Conservation (phyloP, 2,888 invertebrate species). For the Bombyx huttoni region DNA sequence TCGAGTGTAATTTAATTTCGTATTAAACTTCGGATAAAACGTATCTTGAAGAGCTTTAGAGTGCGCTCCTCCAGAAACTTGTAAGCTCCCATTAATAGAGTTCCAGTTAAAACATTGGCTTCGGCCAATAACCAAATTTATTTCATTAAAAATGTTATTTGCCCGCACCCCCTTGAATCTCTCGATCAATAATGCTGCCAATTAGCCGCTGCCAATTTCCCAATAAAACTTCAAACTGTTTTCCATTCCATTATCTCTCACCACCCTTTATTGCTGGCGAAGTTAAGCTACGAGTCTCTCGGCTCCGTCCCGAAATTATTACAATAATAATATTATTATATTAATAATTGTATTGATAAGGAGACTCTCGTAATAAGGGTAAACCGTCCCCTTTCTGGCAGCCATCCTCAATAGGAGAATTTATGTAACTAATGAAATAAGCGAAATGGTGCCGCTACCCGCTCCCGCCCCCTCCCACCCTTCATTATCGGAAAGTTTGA, state of each 20-base stretch:
- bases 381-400: conserved; percentile 72
- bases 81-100: conserved; percentile 21
- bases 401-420: conserved; percentile 73
- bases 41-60: conserved; percentile 19
- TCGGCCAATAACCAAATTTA: conserved; percentile 22
- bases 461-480: conserved; percentile 54
- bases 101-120: conserved; percentile 20
- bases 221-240: conserved; percentile 73
- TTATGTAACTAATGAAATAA: conserved; percentile 74
- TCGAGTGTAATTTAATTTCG: conserved; percentile 3
- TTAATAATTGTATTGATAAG: conserved; percentile 74
- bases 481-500: conserved; percentile 74
- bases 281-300: conserved; percentile 67
- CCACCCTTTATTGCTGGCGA: conserved; percentile 68
- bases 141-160: conserved; percentile 39
- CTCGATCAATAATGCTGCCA: conserved; percentile 66
- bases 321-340: conserved; percentile 74
- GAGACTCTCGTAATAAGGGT: conserved; percentile 73
- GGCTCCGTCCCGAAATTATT: conserved; percentile 65
- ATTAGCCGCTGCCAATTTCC: conserved; percentile 70
- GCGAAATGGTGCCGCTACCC: conserved; percentile 57
- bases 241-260: conserved; percentile 72
- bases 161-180: conserved; percentile 36
- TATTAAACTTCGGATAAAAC: conserved; percentile 18
- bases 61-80: conserved; percentile 21